phyloP scores from a whole-genome alignment of 1,140 invertebrate genomes.

The Andricus grossulariae region DNA sequence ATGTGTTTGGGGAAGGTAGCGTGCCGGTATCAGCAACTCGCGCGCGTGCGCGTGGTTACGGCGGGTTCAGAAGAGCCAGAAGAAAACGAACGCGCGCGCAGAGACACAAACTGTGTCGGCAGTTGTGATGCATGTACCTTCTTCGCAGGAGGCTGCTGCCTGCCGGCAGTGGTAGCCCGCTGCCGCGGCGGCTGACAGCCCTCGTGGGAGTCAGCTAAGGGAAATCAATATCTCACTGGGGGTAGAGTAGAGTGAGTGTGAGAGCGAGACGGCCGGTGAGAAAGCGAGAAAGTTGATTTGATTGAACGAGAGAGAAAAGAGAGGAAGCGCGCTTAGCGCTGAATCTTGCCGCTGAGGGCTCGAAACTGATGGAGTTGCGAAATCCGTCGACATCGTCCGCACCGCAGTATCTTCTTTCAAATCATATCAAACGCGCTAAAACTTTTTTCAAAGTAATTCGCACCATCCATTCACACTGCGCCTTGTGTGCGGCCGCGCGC shows the following conservation, averaged over 20 bases:
- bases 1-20: not conserved
- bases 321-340: slow-evolving; percentile 42
- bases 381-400: not conserved
- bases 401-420: slow-evolving; percentile 12
- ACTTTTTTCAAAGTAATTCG: slow-evolving; percentile 55
- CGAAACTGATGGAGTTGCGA: slow-evolving; percentile 31
- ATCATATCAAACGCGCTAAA: slow-evolving; percentile 44
- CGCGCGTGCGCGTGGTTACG: slow-evolving; percentile 36
- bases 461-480: slow-evolving; percentile 5
- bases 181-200: slow-evolving; percentile 52
- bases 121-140: slow-evolving; percentile 51
- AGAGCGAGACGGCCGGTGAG: slow-evolving; percentile 47
- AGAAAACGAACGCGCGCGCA: slow-evolving; percentile 26
- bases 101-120: slow-evolving; percentile 21
- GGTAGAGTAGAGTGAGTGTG: slow-evolving; percentile 58
- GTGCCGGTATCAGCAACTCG: slow-evolving; percentile 30
- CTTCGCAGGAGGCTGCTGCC: slow-evolving; percentile 57
- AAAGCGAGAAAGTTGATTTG: slow-evolving; percentile 50
- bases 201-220: slow-evolving; percentile 75
- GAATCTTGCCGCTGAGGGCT: slow-evolving; percentile 20
- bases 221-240: slow-evolving; percentile 76
- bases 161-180: slow-evolving; percentile 53
- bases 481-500: slow-evolving; percentile 41
- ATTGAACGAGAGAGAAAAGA: slow-evolving; percentile 47
- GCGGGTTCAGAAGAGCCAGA: not conserved